Base-by-base conservation (phyloP, 1,140 invertebrate species). In the Zaprionus gabonicus region DNA sequence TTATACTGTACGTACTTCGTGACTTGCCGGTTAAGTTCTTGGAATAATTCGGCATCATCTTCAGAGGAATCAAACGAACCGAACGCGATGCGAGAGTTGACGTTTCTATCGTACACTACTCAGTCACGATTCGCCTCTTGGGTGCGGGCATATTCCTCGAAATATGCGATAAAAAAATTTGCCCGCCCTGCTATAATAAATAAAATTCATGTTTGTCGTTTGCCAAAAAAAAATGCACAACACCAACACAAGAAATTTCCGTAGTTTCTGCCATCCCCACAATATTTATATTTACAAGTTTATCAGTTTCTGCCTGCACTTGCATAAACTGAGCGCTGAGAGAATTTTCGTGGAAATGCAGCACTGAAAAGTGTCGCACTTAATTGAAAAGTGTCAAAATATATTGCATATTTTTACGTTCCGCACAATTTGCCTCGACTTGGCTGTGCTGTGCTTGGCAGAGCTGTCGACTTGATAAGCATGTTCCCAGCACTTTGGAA, bases 201-300 rank as follows among this genome's bases (percentile, higher is more conserved):
- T 85, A 79, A 79, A 85, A 81, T 78, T 53, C 55, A 71, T 85
- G 69, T 86, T 71, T 80, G 70, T 65, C 66, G 58, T 56, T 59
- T 64, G 41, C 70, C 65, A 73, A 85, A 78, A 55, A 78, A 55
- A 20, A 1, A 46, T 60, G 36, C 53, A 44, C 7, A 6, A 31
- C 1, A 31, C 6, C 36, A 31, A 15, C 36, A 38, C 20, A 25
- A 51, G 36, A 25, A 13, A 62, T 23, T 60, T 38, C 57, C 58
- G 27, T 64, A 63, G 38, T 70, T 70, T 51, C 51, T 27, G 31
- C 1, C 7, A 3, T 9, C 13, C 23, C 7, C 53, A 56, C 3
- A 15, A 56, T 51, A 51, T 34, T 38, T 49, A 64, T 46, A 60
- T 59, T 51, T 53, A 34, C 60, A 23, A 62, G 46, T 59, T 23